Evolutionary conservation across 2,888 invertebrate species (phyloP).

Genomic region (Patella pellucida): DNA sequence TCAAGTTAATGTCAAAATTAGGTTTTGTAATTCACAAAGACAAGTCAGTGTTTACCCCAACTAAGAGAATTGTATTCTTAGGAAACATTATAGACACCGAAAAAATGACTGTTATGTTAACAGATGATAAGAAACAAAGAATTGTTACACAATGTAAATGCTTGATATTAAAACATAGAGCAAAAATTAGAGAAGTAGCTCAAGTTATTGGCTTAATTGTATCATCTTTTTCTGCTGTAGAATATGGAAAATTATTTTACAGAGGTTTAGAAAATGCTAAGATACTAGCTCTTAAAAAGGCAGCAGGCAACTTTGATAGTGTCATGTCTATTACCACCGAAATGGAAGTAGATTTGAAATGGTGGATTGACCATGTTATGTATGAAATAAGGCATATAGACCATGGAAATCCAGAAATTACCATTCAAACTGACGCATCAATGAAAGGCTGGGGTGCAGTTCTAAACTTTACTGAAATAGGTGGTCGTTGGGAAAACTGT

Average conservation of each 20-base stretch:
- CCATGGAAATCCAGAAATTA: neutral
- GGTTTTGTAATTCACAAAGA: neutral
- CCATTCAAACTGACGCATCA: neutral
- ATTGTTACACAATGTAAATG: too few species aligned
- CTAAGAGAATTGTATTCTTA: too few species aligned
- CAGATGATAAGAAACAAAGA: too few species aligned
- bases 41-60: neutral
- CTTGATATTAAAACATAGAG: too few species aligned
- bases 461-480: neutral
- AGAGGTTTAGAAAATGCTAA: neutral
- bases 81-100: too few species aligned
- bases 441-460: slow-evolving; percentile 1
- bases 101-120: too few species aligned
- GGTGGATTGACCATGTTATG: neutral
- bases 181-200: neutral
- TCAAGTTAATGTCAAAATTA: neutral
- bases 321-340: neutral
- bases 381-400: neutral
- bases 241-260: neutral
- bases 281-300: too few species aligned
- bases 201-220: neutral
- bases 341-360: neutral
- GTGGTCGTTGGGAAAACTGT: neutral
- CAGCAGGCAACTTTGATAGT: neutral
- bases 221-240: neutral